Evolutionary conservation across 1,140 invertebrate species (phyloP), one percentile per base, ranked within the genome.

Genomic region (Triops cancriformis): DNA sequence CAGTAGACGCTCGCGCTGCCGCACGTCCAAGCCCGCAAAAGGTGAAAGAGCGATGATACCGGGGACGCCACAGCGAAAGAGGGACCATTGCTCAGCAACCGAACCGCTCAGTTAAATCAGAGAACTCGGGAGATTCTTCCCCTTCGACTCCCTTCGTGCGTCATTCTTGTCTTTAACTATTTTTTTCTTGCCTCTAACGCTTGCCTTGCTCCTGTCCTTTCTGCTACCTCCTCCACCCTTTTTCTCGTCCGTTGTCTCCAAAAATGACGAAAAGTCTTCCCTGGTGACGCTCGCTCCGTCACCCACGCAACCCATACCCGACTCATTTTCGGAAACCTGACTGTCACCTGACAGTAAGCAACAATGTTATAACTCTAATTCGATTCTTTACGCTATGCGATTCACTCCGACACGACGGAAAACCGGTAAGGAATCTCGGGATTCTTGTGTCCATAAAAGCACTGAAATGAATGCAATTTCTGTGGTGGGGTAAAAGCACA

Each of bases 11-110:
- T 64, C 51, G 23, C 23, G 23, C 6, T 64, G 51, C 51, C 10
- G 51, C 18, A 64, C 31, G 31, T 37, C 18, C 51, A 18, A 64
- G 51, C 79, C 76, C 76, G 43, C 76, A 73, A 76, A 79, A 79
- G 79, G 79, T 76, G 37, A 79, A 28, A 74, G 73, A 72, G 26
- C 77, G 73, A 42, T 51, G 74, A 76, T 78, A 78, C 73, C 74
- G 74, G 77, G 37, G 10, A 64, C 51, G 51, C 9, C 14, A 64
- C 51, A 14, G 5, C 18, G 14, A 18, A 64, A 64, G 31, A 37
- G 72, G 26, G 14, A 26, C 74, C 74, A 42, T 75, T 31, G 43
- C 74, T 75, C 43, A 41, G 37, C 43, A 26, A 45, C 43, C 43
- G 31, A 45, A 41, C 26, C 10, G 31, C 26, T 26, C 23, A 75